phyloP scores from a whole-genome alignment of 2,888 invertebrate species.

The Neoaliturus tenellus region DNA sequence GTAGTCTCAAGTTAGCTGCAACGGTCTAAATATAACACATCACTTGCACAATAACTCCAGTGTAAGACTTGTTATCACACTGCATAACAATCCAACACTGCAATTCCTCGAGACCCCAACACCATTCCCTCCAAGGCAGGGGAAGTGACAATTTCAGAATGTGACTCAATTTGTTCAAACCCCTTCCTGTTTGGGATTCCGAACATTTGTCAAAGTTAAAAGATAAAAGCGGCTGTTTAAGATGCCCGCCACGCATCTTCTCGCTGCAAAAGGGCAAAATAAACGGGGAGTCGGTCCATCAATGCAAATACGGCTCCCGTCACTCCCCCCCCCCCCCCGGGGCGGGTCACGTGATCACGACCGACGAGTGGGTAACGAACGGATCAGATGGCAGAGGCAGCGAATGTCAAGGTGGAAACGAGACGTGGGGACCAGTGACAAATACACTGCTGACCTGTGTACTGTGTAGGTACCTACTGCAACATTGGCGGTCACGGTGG shows the following conservation, averaged over 20 bases:
- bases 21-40: no score
- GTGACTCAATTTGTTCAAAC: conserved; percentile 33
- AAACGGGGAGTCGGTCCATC: conserved; percentile 32
- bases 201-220: conserved; percentile 33
- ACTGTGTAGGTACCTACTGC: no score
- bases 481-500: no score
- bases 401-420: neutral
- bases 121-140: neutral
- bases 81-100: no score
- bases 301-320: conserved; percentile 25
- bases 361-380: neutral
- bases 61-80: no score
- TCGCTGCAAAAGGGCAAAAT: conserved; percentile 20
- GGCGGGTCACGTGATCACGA: neutral
- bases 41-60: no score
- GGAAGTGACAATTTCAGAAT: conserved; percentile 5
- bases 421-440: neutral
- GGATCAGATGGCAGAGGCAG: neutral
- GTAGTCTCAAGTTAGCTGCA: no score
- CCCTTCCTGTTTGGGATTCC: conserved; percentile 30
- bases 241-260: conserved; percentile 19
- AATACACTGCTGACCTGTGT: no score
- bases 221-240: conserved; percentile 33
- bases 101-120: no score
- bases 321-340: neutral